A percentile compares a stretch with the other conserved stretches of the same genome.
These are phyloP conservation scores for Sebastes wilsoni DNA, from an alignment of 2,797 vertebrate genomes.

Conservation along the genomic window DNA sequence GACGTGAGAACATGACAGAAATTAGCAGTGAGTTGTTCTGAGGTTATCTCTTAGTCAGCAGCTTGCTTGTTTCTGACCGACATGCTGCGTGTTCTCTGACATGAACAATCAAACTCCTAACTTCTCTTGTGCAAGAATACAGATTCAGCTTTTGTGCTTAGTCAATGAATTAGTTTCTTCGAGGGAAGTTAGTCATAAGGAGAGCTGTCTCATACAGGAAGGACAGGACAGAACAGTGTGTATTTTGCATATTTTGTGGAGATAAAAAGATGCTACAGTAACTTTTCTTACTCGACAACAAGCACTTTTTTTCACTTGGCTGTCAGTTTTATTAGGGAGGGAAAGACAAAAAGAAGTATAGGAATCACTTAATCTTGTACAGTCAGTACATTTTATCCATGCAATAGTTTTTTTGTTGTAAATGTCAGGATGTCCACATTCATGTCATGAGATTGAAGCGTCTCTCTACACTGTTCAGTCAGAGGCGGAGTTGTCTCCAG, in stretches of 20 bases:
- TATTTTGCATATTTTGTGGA: constrained; percentile 27
- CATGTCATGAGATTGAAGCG: constrained; percentile 20
- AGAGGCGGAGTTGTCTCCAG: constrained; percentile 12
- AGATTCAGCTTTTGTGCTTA: constrained; percentile 28
- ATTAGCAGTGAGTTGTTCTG: constrained; percentile 30
- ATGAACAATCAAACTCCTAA: not conserved
- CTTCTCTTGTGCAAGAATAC: constrained; percentile 16
- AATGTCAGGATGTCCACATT: constrained; percentile 16
- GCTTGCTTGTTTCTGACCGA: constrained; percentile 31
- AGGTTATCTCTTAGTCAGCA: constrained; percentile 51
- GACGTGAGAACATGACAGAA: constrained; percentile 26
- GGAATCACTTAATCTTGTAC: not conserved
- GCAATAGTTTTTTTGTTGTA: constrained; percentile 2
- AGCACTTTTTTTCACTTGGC: constrained; percentile 35
- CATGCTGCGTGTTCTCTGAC: not conserved
- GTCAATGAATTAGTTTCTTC: constrained; percentile 19
- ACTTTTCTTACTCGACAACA: constrained; percentile 5
- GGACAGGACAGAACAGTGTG: constrained; percentile 18
- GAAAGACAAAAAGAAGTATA: not conserved
- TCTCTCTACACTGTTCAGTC: constrained; percentile 36
- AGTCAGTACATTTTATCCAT: constrained; percentile 6
- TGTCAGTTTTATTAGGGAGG: constrained; percentile 3
- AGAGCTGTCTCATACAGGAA: constrained; percentile 5
- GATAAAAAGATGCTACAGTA: constrained; percentile 33
- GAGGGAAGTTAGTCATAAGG: constrained; percentile 10